Percentiles rank a stretch among this genome's conserved stretches.
These are phyloP conservation scores for Eupithecia insigniata DNA, from an alignment of 2,888 invertebrate genomes.

Conservation along the genomic window DNA sequence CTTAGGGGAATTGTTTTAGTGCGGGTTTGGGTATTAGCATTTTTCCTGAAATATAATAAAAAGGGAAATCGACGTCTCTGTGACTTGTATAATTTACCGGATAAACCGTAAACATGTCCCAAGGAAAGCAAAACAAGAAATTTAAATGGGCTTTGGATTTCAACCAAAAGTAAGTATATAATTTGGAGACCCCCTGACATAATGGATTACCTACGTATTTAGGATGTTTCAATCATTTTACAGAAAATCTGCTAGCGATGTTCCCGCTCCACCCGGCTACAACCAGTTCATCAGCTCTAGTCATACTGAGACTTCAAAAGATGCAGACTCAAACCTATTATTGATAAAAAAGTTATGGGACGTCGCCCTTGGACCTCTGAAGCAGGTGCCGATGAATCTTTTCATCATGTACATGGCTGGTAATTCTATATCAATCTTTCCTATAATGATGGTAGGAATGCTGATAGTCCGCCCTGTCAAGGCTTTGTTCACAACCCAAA, in stretches of 20 bases:
- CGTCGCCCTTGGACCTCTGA: slow-evolving; percentile 95
- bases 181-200: background rate
- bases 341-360: slow-evolving; percentile 99
- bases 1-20: background rate
- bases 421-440: slow-evolving; percentile 99
- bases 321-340: slow-evolving; percentile 91
- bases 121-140: slow-evolving; percentile 76
- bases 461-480: slow-evolving; percentile 97
- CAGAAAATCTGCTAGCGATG: slow-evolving; percentile 76
- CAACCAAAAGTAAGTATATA: slow-evolving; percentile 79
- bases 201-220: background rate
- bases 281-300: slow-evolving; percentile 88
- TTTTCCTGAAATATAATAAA: background rate
- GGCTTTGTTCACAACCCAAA: slow-evolving; percentile 95
- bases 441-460: slow-evolving; percentile 99
- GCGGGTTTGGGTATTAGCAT: background rate
- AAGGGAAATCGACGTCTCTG: background rate
- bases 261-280: slow-evolving; percentile 93
- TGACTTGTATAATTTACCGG: background rate
- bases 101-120: slow-evolving; percentile 60
- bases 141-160: slow-evolving; percentile 87
- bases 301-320: slow-evolving; percentile 91
- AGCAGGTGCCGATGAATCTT: slow-evolving; percentile 99
- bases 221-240: slow-evolving; percentile 29
- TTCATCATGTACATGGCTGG: slow-evolving; percentile 99